Base-by-base conservation (phyloP, 2,113 vertebrate species). In the Thunnus thynnus region DNA sequence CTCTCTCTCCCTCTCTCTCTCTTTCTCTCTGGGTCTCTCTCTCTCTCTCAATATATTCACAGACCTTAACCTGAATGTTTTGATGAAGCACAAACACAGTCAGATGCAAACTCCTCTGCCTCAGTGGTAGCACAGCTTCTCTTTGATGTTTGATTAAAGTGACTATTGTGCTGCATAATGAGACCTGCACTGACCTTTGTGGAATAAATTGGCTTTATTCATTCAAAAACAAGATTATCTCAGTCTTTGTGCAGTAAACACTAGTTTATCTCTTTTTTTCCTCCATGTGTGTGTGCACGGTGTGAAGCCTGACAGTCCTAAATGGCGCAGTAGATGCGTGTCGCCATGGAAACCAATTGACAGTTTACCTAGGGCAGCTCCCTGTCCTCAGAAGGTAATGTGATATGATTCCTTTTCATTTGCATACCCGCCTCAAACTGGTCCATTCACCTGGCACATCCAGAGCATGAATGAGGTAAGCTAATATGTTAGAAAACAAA, bases 81-180 rank as follows among this genome's bases (percentile, higher is more conserved):
- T 22, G 22, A 22, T 22, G 22, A 22, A 22, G 22, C 22, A 22
- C 22, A 22, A 22, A 22, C 22, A 22, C 22, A 22, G 22, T 22
- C 22, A 22, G 22, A 22, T 22, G 22, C 22, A 22, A 22, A 22
- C 22, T 22, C 22, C 22, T 22, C 22, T 22, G 22, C 22, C 22
- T 22, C 22, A 22, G 22, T 22, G 22, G 22, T 22, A 22, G 22
- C 22, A 22, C 22, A 22, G 22, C 1, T 22, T 22, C 22, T 22
- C 22, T 85, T 82, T 86, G 74, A 86, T 74, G 84, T 78, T 71
- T 78, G 73, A 78, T 72, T 69, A 52, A 82, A 78, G 64, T 66
- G 58, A 66, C 65, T 82, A 56, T 78, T 82, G 75, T 65, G 64
- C 58, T 78, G 69, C 64, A 82, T 81, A 86, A 78, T 70, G 63